Evolutionary conservation across 92 coral and sea anemone genomes (phyloP).

Genomic region (Siderastrea siderea): DNA sequence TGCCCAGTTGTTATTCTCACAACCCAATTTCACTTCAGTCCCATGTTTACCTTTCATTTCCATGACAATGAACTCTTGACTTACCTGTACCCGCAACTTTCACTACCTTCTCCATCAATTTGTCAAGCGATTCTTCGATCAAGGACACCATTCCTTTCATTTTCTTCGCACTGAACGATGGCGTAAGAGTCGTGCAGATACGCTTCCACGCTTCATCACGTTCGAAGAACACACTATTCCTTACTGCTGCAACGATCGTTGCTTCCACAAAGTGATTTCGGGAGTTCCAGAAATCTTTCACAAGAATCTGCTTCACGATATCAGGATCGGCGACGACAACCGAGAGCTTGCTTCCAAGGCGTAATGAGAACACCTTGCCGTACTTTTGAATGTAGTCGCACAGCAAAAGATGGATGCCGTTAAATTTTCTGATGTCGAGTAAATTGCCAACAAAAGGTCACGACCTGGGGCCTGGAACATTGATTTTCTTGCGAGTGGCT

Average conservation of each 20-base stretch:
- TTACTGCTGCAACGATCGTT: not conserved
- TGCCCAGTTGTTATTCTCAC: too few species aligned
- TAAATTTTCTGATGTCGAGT: constrained; percentile 57
- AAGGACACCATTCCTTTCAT: too few species aligned
- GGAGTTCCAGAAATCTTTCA: constrained; percentile 37
- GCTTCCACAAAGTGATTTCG: constrained; percentile 41
- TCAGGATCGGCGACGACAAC: constrained; percentile 80
- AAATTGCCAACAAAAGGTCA: constrained; percentile 45
- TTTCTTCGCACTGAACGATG: too few species aligned
- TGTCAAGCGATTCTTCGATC: constrained; percentile 8
- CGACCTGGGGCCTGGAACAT: too few species aligned
- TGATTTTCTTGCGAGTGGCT: too few species aligned
- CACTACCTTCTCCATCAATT: constrained; percentile 55
- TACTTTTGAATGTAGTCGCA: constrained; percentile 57
- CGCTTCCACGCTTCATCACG: too few species aligned
- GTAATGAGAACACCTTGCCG: constrained; percentile 30
- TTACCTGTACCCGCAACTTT: constrained; percentile 65
- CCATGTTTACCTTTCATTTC: too few species aligned
- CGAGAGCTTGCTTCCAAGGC: constrained; percentile 46
- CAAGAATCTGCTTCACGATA: constrained; percentile 59
- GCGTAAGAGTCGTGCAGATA: too few species aligned
- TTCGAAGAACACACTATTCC: too few species aligned
- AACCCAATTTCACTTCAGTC: too few species aligned
- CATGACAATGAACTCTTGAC: not conserved
- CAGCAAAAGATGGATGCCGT: constrained; percentile 63